Evolutionary conservation across 2,888 invertebrate genomes (phyloP), one percentile per base, ranked within the genome.

Genomic region (Polyommatus icarus): DNA sequence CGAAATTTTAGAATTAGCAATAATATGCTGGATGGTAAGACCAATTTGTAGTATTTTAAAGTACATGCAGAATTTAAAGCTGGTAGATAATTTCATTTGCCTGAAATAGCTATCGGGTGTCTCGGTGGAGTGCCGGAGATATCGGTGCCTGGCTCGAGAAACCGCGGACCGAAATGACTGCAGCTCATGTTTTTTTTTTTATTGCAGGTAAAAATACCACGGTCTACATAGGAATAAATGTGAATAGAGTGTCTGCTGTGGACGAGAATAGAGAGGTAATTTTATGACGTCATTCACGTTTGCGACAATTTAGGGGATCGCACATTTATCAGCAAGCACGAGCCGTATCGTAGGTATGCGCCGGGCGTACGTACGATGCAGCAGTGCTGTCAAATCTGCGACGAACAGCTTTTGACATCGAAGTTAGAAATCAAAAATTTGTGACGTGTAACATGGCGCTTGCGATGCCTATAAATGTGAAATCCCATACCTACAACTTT

Each of bases 221-320:
- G 72, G 95, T 95, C 76, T 95, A 94, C 82, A 94, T 95, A 82
- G 95, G 95, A 78, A 90, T 96, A 79, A 95, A 95, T 87, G 95
- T 96, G 83, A 95, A 95, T 85, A 86, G 95, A 81, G 95, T 96
- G 78, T 95, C 95, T 76, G 95, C 95, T 80, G 95, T 96, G 71
- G 95, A 96, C 86, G 95, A 96, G 84, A 95, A 95, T 83, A 95
- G 95, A 89, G 95, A 95, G 94, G 95, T 95, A 90, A 87, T 88
- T 84, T 40, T 50, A 3, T 46, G 24, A 46, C 46, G 29, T 61
- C 61, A 20, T 32, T 6, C 71, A 12, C 24, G 10, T 5, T 24
- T 12, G 29, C 24, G 67, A 29, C 67, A 50, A 50, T 12, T 36
- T 36, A 36, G 36, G 36, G 7, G 36, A 36, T 36, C 36, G 36